Conservation (phyloP, 30 jellyfish, hydroid and myxozoan genomes). For the Rhopilema esculentum region DNA sequence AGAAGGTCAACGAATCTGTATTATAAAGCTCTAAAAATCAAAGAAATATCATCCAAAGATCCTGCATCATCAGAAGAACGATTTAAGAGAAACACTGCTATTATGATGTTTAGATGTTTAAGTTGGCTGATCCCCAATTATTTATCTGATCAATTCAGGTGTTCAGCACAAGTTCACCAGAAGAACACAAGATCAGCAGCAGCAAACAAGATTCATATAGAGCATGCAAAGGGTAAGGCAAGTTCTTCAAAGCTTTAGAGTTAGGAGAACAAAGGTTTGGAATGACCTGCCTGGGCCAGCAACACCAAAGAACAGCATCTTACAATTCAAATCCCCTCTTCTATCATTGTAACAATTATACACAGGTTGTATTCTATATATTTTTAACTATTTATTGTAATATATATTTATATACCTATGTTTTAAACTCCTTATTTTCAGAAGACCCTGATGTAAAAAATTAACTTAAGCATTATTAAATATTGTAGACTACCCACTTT, state of each 20-base stretch:
- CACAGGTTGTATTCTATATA: too few relatives aligned
- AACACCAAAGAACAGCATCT: neutral
- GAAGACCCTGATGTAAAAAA: too few relatives aligned
- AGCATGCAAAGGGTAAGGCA: too few relatives aligned
- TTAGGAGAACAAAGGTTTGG: neutral
- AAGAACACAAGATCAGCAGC: conserved; percentile 17
- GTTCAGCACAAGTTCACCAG: neutral
- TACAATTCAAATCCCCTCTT: neutral
- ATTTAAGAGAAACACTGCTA: neutral
- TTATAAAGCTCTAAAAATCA: neutral
- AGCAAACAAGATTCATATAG: neutral
- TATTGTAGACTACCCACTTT: too few relatives aligned
- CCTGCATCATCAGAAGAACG: neutral
- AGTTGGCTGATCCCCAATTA: conserved; percentile 20
- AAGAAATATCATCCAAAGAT: conserved; percentile 1
- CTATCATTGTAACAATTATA: neutral
- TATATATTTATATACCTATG: too few relatives aligned
- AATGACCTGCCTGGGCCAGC: neutral
- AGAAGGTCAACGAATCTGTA: neutral
- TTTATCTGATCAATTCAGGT: conserved; percentile 11
- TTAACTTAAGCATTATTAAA: too few relatives aligned
- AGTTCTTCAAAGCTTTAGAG: too few relatives aligned
- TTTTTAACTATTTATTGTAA: too few relatives aligned
- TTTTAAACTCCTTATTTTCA: too few relatives aligned
- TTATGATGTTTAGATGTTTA: conserved; percentile 26